phyloP scores from a whole-genome alignment of 2,113 vertebrate species.

The Sturnus vulgaris region DNA sequence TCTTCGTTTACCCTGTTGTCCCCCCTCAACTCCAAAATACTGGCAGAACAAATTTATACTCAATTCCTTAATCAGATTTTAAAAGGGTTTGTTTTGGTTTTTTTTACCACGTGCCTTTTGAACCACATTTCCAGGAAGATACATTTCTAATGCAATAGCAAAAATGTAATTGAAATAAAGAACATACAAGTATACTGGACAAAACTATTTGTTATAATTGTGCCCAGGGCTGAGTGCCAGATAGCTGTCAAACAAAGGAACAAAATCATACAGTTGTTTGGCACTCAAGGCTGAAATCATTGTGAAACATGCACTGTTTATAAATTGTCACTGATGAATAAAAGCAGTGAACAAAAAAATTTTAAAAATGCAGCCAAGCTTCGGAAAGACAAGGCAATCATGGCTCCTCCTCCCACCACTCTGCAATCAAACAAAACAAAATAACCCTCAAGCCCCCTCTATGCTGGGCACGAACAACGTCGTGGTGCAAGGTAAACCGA shows the following conservation, averaged over 20 bases:
- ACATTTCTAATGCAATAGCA: background rate
- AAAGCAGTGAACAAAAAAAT: slow-evolving; percentile 57
- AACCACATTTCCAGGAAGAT: background rate
- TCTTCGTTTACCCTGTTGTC: background rate
- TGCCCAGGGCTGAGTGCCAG: slow-evolving; percentile 6
- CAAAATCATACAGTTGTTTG: slow-evolving; percentile 60
- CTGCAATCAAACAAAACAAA: slow-evolving; percentile 16
- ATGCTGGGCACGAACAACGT: background rate
- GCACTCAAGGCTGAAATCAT: slow-evolving; percentile 40
- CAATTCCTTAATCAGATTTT: background rate
- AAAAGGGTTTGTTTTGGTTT: background rate
- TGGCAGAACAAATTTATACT: background rate
- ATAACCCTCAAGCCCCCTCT: background rate
- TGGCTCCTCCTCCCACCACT: background rate
- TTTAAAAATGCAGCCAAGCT: slow-evolving; percentile 36
- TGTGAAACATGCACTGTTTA: slow-evolving; percentile 56
- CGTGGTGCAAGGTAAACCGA: background rate
- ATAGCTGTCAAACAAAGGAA: slow-evolving; percentile 59
- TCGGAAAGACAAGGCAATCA: slow-evolving; percentile 17
- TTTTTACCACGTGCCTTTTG: background rate
- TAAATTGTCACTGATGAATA: slow-evolving; percentile 58
- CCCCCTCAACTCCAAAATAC: background rate
- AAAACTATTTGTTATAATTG: slow-evolving; percentile 1
- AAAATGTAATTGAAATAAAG: background rate
- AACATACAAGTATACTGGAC: background rate